These are phyloP conservation scores for Drosophila miranda DNA, from an alignment of 1,140 invertebrate species.

Conservation along the genomic window DNA sequence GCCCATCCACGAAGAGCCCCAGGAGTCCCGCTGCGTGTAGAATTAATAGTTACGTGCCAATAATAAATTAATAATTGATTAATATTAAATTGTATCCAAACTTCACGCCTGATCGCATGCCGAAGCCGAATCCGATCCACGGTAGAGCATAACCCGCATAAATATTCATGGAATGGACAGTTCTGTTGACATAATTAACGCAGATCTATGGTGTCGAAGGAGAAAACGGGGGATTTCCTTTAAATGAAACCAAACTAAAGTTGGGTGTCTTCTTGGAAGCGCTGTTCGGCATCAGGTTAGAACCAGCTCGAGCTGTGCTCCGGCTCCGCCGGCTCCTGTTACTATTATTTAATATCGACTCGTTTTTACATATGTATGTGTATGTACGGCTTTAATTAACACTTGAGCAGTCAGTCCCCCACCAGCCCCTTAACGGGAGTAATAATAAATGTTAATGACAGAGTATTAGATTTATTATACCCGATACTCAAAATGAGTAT, in stretches of 20 bases:
- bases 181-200: conserved; percentile 14
- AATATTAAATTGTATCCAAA: not conserved
- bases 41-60: not conserved
- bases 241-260: not conserved
- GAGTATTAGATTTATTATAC: not conserved
- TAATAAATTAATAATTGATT: not conserved
- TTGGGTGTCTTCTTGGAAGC: not conserved
- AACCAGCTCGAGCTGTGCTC: no score
- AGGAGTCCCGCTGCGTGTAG: conserved; percentile 33
- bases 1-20: conserved; percentile 56
- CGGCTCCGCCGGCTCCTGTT: conserved; percentile 25
- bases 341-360: no score
- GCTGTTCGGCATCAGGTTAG: no score
- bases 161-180: conserved; percentile 28
- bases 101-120: no score
- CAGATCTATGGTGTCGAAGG: conserved; percentile 12
- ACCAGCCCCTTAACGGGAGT: not conserved
- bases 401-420: not conserved
- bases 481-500: no score
- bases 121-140: not conserved
- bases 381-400: conserved; percentile 1
- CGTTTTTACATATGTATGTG: not conserved
- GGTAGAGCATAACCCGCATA: not conserved
- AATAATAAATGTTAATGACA: conserved; percentile 11
- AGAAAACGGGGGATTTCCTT: conserved; percentile 27